Evolutionary conservation across 2,888 invertebrate species (phyloP).

Genomic region (Netelia fuscicornis): DNA sequence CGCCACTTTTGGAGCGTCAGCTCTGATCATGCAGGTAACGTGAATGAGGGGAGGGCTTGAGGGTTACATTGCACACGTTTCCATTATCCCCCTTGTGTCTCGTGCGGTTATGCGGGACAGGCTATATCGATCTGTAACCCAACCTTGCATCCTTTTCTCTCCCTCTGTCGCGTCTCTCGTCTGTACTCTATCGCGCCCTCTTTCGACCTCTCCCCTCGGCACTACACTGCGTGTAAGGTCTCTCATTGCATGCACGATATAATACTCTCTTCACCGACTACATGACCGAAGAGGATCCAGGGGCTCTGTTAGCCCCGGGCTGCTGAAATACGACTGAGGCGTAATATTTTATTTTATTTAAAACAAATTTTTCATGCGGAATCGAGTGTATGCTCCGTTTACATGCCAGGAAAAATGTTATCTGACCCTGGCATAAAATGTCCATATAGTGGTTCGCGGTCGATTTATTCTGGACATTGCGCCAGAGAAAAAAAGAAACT

Average conservation of each 20-base stretch:
- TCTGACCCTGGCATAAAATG: too few species aligned
- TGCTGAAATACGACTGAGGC: neutral
- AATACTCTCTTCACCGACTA: slow-evolving; percentile 52
- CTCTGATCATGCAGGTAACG: slow-evolving; percentile 41
- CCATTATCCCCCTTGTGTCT: slow-evolving; percentile 64
- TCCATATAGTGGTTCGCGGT: too few species aligned
- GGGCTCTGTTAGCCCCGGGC: slow-evolving; percentile 31
- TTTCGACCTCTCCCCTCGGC: neutral
- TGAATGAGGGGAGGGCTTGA: slow-evolving; percentile 35
- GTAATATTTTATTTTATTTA: slow-evolving; percentile 17
- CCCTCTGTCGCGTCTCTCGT: slow-evolving; percentile 1
- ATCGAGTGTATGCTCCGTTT: too few species aligned
- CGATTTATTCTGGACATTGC: too few species aligned
- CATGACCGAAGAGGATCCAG: slow-evolving; percentile 48
- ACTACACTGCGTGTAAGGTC: slow-evolving; percentile 23
- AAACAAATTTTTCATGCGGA: too few species aligned
- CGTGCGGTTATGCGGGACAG: slow-evolving; percentile 63
- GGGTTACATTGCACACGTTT: slow-evolving; percentile 63
- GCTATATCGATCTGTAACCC: slow-evolving; percentile 65
- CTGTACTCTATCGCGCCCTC: slow-evolving; percentile 28
- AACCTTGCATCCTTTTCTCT: slow-evolving; percentile 37
- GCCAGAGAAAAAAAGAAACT: too few species aligned
- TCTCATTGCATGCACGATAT: slow-evolving; percentile 35
- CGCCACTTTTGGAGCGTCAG: slow-evolving; percentile 49
- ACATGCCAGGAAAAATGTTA: too few species aligned